Base-by-base conservation (phyloP, 92 coral and sea anemone genomes). In the Zoanthus gigantus region DNA sequence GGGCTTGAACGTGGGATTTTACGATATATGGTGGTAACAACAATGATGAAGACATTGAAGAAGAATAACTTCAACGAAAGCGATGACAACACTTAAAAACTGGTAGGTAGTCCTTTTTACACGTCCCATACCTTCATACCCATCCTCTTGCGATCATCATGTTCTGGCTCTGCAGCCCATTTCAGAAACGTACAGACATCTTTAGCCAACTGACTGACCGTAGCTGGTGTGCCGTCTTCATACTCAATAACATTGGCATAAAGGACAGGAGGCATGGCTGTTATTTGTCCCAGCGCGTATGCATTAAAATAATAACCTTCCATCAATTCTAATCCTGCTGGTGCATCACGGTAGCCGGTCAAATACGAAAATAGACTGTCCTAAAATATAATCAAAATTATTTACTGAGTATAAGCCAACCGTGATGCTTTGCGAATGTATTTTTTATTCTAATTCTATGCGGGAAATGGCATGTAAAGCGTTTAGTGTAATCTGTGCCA, bases 131-230 rank as follows among this genome's bases (percentile, higher is more conserved):
- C 99, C 99, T 97, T 97, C 94, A 97, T 90, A 69, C 99, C 99
- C 99, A 97, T 97, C 76, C 99, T 90, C 77, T 97, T 97, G 28
- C 99, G 96, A 48, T 94, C 94, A 87, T 97, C 99, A 77, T 95
- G 99, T 16, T 95, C 98, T 17, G 99, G 99, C 82, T 97, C 99
- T 91, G 99, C 96, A 7, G 99, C 95, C 99, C 99, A 97, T 72
- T 93, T 93, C 11, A 97, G 94, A 73, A 97, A 97, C 4, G 94
- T 94, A 74, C 94, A 93, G 23, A 97, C 98, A 88, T 97, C 99
- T 84, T 97, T 97, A 6, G 99, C 99, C 89, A 95, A 61, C 89
- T 97, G 99, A 87, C 97, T 95, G 77, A 92, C 87, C 16, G 97
- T 90, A 0, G 99, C 99, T 54, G 99, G 99, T 31, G 98, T 97